phyloP scores from a whole-genome alignment of 2,888 invertebrate genomes.

The Polia nebulosa region DNA sequence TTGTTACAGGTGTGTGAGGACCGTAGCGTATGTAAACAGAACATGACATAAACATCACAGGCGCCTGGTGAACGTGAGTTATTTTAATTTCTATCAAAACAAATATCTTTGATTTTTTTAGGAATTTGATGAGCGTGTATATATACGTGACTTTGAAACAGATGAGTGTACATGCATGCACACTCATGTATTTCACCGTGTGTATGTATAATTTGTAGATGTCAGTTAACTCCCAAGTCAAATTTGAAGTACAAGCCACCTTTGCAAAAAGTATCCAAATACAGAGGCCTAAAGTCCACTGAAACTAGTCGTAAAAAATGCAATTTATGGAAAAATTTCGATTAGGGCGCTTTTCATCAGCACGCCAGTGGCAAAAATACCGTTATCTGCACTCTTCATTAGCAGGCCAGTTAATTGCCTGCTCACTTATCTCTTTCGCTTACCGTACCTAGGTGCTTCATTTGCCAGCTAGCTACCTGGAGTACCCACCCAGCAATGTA shows the following conservation, averaged over 20 bases:
- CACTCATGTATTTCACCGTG: too few relatives aligned
- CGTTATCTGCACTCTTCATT: conserved; percentile 16
- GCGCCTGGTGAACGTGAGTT: conserved; percentile 61
- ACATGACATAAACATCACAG: conserved; percentile 59
- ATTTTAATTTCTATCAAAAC: conserved; percentile 44
- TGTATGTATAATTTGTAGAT: too few relatives aligned
- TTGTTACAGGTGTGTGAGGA: conserved; percentile 69
- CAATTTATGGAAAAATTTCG: conserved; percentile 1
- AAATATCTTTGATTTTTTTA: conserved; percentile 10
- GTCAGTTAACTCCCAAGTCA: too few relatives aligned
- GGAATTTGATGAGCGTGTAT: conserved; percentile 5
- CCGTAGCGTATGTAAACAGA: conserved; percentile 54
- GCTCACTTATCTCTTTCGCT: conserved; percentile 32
- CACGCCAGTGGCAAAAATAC: neutral
- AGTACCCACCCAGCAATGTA: conserved; percentile 34
- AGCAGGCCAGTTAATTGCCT: conserved; percentile 25
- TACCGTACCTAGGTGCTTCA: conserved; percentile 6
- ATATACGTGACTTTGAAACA: neutral
- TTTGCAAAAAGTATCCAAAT: neutral
- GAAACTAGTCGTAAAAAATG: neutral
- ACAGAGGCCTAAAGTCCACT: neutral
- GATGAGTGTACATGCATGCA: too few relatives aligned
- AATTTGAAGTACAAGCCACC: too few relatives aligned
- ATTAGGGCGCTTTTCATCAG: neutral
- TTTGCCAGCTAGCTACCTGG: neutral